These are phyloP conservation scores for Scarus forsteni DNA, from an alignment of 2,797 vertebrate genomes.

Conservation along the genomic window DNA sequence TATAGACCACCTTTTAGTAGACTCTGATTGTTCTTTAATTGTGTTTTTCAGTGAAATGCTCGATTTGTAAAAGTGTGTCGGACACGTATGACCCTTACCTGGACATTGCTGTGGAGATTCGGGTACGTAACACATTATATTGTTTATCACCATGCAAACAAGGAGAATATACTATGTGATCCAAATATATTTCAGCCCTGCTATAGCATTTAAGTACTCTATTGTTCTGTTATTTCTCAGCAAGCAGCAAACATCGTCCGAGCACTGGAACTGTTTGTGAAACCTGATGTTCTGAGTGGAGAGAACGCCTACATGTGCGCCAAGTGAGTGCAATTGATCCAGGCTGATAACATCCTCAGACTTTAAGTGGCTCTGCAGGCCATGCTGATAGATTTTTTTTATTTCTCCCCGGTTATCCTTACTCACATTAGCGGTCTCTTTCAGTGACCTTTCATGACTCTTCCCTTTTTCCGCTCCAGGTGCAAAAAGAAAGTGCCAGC, in stretches of 20 bases:
- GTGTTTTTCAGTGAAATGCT: constrained; percentile 91
- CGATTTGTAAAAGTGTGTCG: constrained; percentile 92
- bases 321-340: constrained; percentile 82
- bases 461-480: constrained; percentile 68
- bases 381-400: background rate
- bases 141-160: background rate
- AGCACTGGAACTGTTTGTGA: constrained; percentile 94
- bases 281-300: constrained; percentile 92
- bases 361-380: background rate
- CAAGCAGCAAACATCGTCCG: constrained; percentile 91
- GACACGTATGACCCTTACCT: constrained; percentile 96
- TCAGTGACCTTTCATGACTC: background rate
- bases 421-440: background rate
- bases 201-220: background rate
- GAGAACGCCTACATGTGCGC: constrained; percentile 98
- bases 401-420: background rate
- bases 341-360: background rate
- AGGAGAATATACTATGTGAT: background rate
- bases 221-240: constrained; percentile 74
- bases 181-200: background rate
- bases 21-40: too few relatives aligned
- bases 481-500: constrained; percentile 97
- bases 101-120: constrained; percentile 94
- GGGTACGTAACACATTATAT: constrained; percentile 79
- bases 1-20: too few relatives aligned